These are phyloP conservation scores for Masticophis lateralis DNA, from an alignment of 2,797 vertebrate species.

Conservation along the genomic window DNA sequence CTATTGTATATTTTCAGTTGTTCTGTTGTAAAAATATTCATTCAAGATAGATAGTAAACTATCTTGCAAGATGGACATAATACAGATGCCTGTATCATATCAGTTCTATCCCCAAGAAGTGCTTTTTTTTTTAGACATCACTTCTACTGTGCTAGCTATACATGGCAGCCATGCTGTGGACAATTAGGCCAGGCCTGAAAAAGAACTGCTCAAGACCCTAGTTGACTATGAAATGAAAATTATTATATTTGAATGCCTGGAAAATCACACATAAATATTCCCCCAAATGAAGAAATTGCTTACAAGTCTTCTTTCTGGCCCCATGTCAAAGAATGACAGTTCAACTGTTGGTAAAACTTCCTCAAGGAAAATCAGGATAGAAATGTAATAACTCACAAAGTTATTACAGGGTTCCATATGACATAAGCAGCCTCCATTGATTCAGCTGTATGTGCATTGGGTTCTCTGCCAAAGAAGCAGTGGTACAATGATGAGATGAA, in stretches of 20 bases:
- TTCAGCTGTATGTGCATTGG: not conserved
- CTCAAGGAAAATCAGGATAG: not conserved
- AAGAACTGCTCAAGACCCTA: not conserved
- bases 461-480: not conserved
- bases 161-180: not conserved
- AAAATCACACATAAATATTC: not conserved
- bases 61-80: not conserved
- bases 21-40: not conserved
- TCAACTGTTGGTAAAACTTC: not conserved
- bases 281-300: not conserved
- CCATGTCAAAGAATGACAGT: not conserved
- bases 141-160: not conserved
- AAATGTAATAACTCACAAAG: not conserved
- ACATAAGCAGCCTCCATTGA: not conserved
- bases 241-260: not conserved
- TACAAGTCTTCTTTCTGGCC: not conserved
- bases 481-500: not conserved
- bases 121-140: not conserved
- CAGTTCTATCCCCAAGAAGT: not conserved
- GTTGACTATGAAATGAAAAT: not conserved
- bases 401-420: not conserved
- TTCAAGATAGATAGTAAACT: not conserved
- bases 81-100: not conserved
- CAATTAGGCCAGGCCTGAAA: not conserved
- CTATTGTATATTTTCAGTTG: not conserved